A percentile compares a stretch with the other conserved stretches of the same genome.
Evolutionary conservation across 2,888 invertebrate species (phyloP).

Genomic region (Cerceris rybyensis): DNA sequence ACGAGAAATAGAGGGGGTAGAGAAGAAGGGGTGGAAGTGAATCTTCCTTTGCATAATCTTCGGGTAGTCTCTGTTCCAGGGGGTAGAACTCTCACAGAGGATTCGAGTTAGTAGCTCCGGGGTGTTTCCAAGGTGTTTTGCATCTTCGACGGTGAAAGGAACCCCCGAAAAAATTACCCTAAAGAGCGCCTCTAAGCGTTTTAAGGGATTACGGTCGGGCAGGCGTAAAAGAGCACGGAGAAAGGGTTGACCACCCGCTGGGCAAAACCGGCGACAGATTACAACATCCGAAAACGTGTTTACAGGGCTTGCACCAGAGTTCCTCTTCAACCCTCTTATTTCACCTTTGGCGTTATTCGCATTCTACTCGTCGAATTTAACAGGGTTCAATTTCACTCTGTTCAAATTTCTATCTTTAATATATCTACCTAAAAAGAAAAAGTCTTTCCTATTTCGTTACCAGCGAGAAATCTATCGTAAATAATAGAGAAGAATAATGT

Average conservation of each 20-base stretch:
- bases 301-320: constrained; percentile 45
- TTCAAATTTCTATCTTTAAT: not conserved
- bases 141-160: constrained; percentile 43
- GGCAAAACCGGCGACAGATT: constrained; percentile 74
- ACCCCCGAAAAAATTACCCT: constrained; percentile 73
- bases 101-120: constrained; percentile 54
- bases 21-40: constrained; percentile 45
- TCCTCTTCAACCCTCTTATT: constrained; percentile 21
- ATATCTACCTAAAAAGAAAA: no score
- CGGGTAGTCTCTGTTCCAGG: constrained; percentile 60
- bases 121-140: constrained; percentile 59
- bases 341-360: not conserved
- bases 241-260: constrained; percentile 82
- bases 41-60: constrained; percentile 74
- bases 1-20: constrained; percentile 9
- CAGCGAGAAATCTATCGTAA: no score
- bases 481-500: no score
- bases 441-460: no score
- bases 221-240: constrained; percentile 78
- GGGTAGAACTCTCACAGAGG: constrained; percentile 67
- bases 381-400: no score
- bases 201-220: constrained; percentile 80
- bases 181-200: constrained; percentile 80
- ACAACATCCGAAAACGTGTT: constrained; percentile 67
- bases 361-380: not conserved